Evolutionary conservation across 2,113 vertebrate species (phyloP).

Genomic region (Cavia aperea): DNA sequence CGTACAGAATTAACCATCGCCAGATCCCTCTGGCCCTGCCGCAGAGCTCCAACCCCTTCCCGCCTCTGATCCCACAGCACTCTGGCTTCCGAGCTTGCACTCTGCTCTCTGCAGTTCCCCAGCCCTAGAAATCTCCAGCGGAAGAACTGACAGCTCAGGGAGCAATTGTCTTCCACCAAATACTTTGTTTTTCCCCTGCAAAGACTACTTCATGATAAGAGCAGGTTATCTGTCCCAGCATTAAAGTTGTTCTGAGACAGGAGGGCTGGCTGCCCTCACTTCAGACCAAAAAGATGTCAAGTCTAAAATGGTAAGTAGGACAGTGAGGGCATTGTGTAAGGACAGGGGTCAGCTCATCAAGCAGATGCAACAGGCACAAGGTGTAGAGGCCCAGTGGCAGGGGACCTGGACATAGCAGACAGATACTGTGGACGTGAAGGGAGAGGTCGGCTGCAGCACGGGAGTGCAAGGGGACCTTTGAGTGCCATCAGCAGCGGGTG

Average conservation of each 20-base stretch:
- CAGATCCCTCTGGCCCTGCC: accelerated
- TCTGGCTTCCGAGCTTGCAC: neutral
- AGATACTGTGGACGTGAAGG: neutral
- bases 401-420: neutral
- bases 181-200: neutral
- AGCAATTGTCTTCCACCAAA: neutral
- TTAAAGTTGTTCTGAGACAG: neutral
- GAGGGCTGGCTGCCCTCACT: neutral
- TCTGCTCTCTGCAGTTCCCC: neutral
- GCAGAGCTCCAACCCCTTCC: neutral
- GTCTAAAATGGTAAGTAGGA: neutral
- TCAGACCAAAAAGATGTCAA: neutral
- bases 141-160: neutral
- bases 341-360: neutral
- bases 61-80: neutral
- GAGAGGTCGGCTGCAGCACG: neutral
- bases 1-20: neutral
- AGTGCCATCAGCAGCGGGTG: too few relatives aligned
- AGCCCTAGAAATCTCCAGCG: neutral
- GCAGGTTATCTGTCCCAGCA: neutral
- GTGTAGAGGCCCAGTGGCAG: neutral
- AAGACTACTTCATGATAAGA: neutral
- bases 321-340: neutral
- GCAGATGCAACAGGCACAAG: neutral
- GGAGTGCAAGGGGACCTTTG: neutral